phyloP scores from a whole-genome alignment of 2,113 vertebrate species.

The Colius striatus region DNA sequence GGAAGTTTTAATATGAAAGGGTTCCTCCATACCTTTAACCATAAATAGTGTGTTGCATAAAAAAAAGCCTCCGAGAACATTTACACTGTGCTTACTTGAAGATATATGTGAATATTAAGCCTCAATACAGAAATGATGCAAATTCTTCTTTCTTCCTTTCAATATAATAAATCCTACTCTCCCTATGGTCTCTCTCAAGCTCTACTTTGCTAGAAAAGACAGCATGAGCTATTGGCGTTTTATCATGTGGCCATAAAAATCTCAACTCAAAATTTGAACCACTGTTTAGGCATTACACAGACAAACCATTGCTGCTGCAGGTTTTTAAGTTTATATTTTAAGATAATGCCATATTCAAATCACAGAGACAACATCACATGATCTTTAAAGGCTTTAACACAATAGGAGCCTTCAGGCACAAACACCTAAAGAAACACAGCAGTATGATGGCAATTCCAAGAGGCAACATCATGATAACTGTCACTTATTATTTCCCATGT shows the following conservation, averaged over 20 bases:
- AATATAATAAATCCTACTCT: neutral
- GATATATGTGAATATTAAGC: neutral
- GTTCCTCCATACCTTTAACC: constrained; percentile 42
- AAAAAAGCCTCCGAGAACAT: constrained; percentile 20
- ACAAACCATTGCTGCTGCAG: neutral
- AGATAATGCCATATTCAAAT: neutral
- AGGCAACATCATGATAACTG: neutral
- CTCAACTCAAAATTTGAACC: neutral
- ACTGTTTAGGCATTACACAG: neutral
- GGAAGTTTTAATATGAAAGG: constrained; percentile 47
- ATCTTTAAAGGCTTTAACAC: neutral
- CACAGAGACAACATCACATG: neutral
- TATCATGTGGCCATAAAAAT: neutral
- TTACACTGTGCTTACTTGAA: neutral
- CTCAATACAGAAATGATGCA: constrained; percentile 10
- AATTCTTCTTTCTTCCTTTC: constrained; percentile 18
- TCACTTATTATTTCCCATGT: neutral
- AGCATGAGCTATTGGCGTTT: neutral
- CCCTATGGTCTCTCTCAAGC: neutral
- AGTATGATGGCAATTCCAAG: accelerated
- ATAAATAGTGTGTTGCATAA: neutral
- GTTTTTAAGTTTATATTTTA: neutral
- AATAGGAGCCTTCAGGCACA: neutral
- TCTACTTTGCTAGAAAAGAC: neutral
- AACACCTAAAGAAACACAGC: neutral